These are phyloP conservation scores for Cossypha caffra DNA, from an alignment of 2,797 vertebrate species.

Conservation along the genomic window DNA sequence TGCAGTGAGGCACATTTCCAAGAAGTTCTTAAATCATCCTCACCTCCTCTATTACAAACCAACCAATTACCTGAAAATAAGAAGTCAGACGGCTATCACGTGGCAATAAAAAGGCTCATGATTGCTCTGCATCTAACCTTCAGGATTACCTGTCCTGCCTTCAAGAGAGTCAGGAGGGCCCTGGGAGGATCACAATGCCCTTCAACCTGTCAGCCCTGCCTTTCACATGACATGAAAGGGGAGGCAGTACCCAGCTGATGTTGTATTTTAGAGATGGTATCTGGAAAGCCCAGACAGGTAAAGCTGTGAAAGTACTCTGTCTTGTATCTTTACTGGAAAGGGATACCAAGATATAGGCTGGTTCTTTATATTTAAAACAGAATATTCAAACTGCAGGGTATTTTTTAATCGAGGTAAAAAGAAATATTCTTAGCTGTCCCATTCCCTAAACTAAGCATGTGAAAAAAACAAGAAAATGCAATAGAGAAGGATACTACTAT, in stretches of 20 bases:
- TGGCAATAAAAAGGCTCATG: slow-evolving; percentile 3
- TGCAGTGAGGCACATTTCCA: not conserved
- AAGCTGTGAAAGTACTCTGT: not conserved
- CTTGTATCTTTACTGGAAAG: not conserved
- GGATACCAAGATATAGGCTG: not conserved
- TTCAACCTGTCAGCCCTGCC: not conserved
- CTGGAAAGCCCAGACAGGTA: not conserved
- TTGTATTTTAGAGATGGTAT: not conserved
- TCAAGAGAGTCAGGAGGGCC: not conserved
- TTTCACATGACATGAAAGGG: rapidly evolving
- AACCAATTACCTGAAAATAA: not conserved
- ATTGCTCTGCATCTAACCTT: not conserved
- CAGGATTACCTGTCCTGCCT: not conserved
- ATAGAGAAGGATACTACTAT: not conserved
- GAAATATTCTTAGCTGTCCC: not conserved
- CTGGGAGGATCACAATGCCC: not conserved
- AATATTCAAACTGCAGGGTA: not conserved
- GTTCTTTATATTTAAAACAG: not conserved
- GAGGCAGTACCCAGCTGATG: not conserved
- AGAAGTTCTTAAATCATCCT: slow-evolving; percentile 11
- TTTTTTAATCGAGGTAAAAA: not conserved
- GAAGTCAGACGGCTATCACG: not conserved
- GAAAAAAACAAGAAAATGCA: not conserved
- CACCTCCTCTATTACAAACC: not conserved
- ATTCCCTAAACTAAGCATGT: not conserved